These are phyloP conservation scores for Ryuthela nishihirai DNA, from an alignment of 2,888 invertebrate genomes.

Conservation along the genomic window DNA sequence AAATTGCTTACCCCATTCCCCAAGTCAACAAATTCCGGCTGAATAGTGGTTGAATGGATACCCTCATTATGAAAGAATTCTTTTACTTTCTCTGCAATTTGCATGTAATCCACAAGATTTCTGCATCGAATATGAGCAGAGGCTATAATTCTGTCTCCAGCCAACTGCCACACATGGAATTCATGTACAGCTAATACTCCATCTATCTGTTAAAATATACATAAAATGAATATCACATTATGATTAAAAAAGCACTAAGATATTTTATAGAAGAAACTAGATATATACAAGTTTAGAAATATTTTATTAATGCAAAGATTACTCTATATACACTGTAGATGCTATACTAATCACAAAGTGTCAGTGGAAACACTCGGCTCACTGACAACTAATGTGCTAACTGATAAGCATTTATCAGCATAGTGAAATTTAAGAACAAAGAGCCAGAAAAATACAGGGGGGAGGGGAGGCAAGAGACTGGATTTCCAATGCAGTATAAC, in stretches of 20 bases:
- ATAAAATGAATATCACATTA: not conserved
- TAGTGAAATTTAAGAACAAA: too few relatives aligned
- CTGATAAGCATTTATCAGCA: too few relatives aligned
- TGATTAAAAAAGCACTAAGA: not conserved
- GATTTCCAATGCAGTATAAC: too few relatives aligned
- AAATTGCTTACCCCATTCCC: slow-evolving; percentile 13
- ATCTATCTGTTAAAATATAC: slow-evolving; percentile 59
- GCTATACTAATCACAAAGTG: too few relatives aligned
- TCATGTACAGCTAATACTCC: slow-evolving; percentile 95
- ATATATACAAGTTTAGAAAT: too few relatives aligned
- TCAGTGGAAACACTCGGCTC: too few relatives aligned
- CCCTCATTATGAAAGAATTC: slow-evolving; percentile 98
- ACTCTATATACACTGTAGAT: too few relatives aligned
- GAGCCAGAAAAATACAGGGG: too few relatives aligned
- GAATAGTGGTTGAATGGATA: slow-evolving; percentile 97
- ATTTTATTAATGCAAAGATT: too few relatives aligned
- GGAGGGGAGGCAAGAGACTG: too few relatives aligned
- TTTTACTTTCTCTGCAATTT: slow-evolving; percentile 92
- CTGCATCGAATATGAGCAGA: slow-evolving; percentile 94
- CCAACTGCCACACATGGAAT: slow-evolving; percentile 97
- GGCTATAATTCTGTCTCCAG: slow-evolving; percentile 93
- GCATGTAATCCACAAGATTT: slow-evolving; percentile 93
- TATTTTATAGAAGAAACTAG: too few relatives aligned
- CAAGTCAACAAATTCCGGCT: slow-evolving; percentile 88
- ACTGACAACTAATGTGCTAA: too few relatives aligned